Percentiles rank a stretch among this genome's conserved stretches.
Conservation (phyloP, 1,140 invertebrate genomes). For the Halotydeus destructor region DNA sequence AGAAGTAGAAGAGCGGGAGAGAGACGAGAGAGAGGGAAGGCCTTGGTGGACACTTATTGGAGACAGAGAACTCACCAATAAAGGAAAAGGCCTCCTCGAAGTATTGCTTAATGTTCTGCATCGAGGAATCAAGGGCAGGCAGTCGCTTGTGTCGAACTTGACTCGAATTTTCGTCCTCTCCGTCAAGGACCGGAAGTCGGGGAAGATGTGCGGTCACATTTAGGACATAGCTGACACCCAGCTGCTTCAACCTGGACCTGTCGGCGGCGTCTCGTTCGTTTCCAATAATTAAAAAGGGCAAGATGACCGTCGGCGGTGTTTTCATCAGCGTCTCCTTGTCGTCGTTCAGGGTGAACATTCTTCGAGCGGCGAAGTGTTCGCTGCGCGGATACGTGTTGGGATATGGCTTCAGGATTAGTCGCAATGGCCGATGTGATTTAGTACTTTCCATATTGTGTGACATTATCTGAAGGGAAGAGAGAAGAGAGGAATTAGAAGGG, state of each 20-base stretch:
- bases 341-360: neutral
- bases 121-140: constrained; percentile 57
- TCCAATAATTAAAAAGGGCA: constrained; percentile 68
- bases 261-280: constrained; percentile 63
- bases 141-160: constrained; percentile 59
- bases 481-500: constrained; percentile 1
- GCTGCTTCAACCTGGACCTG: constrained; percentile 36
- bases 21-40: no score
- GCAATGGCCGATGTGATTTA: no score
- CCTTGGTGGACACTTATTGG: no score
- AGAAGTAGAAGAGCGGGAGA: no score
- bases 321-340: neutral
- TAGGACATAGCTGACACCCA: constrained; percentile 49
- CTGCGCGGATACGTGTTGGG: no score
- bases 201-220: constrained; percentile 60
- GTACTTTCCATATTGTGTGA: no score
- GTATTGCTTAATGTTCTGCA: constrained; percentile 76
- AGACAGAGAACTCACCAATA: constrained; percentile 45
- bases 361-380: neutral
- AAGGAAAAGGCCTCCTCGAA: constrained; percentile 75
- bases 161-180: constrained; percentile 19
- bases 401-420: no score
- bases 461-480: neutral
- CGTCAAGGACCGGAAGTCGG: neutral
- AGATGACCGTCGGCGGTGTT: constrained; percentile 36